Evolutionary conservation across 1,140 invertebrate species (phyloP).

Genomic region (Aphis gossypii): DNA sequence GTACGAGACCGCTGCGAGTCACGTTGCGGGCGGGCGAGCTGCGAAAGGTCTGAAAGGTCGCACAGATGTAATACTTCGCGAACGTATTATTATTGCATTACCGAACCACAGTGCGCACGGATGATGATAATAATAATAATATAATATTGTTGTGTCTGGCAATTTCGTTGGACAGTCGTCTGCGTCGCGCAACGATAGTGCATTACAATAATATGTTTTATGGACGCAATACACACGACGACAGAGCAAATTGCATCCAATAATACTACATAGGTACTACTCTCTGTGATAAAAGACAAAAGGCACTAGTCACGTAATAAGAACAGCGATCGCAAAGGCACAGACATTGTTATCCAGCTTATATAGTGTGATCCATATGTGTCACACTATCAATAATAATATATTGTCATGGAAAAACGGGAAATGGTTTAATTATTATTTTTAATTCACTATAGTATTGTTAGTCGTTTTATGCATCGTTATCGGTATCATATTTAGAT

Average conservation of each 20-base stretch:
- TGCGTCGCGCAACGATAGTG: background rate
- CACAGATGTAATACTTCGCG: background rate
- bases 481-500: background rate
- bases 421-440: background rate
- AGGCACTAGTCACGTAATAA: background rate
- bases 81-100: background rate
- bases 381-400: background rate
- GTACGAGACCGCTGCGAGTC: background rate
- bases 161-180: background rate
- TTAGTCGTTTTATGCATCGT: background rate
- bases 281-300: background rate
- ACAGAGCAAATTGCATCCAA: background rate
- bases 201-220: constrained; percentile 5
- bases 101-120: no score
- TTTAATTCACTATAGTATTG: no score
- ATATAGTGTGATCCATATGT: background rate
- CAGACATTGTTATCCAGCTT: background rate
- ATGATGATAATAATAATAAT: background rate
- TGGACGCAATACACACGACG: background rate
- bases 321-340: background rate
- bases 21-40: background rate
- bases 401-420: background rate
- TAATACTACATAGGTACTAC: background rate
- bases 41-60: background rate
- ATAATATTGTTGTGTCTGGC: background rate